These are phyloP conservation scores for Pseudomyrmex gracilis DNA, from an alignment of 1,140 invertebrate species.

Conservation along the genomic window DNA sequence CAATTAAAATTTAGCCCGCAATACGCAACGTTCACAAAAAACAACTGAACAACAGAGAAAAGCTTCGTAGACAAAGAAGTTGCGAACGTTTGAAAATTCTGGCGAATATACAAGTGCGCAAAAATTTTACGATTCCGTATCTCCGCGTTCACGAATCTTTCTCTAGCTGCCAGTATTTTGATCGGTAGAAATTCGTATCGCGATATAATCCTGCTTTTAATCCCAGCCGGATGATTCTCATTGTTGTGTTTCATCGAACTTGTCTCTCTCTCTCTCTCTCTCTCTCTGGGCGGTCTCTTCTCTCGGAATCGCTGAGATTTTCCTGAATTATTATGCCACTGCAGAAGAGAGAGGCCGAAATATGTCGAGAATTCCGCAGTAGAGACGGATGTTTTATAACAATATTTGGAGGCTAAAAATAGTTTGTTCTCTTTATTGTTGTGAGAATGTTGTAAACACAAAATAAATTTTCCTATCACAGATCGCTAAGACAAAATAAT, in stretches of 20 bases:
- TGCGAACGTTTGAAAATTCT: neutral
- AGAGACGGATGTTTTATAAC: constrained; percentile 36
- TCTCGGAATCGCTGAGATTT: constrained; percentile 68
- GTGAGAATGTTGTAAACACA: neutral
- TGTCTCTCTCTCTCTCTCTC: constrained; percentile 32
- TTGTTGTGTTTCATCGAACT: constrained; percentile 74
- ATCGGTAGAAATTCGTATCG: constrained; percentile 57
- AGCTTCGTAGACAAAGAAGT: constrained; percentile 1
- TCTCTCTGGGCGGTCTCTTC: constrained; percentile 48
- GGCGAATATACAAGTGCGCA: constrained; percentile 34
- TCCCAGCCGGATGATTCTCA: constrained; percentile 68
- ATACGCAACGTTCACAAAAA: neutral
- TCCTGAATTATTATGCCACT: constrained; percentile 67
- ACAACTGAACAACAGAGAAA: neutral
- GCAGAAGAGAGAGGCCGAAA: constrained; percentile 29
- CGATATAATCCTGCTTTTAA: constrained; percentile 72
- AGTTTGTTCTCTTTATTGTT: constrained; percentile 37
- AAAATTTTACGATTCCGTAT: constrained; percentile 61
- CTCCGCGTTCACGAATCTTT: constrained; percentile 55
- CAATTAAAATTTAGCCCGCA: neutral
- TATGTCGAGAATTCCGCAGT: constrained; percentile 50
- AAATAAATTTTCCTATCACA: neutral
- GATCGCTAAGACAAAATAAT: constrained; percentile 14
- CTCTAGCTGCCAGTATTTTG: constrained; percentile 56
- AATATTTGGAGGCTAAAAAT: constrained; percentile 7